These are phyloP conservation scores for Machimus rusticus DNA, from an alignment of 2,888 invertebrate species.

Conservation along the genomic window DNA sequence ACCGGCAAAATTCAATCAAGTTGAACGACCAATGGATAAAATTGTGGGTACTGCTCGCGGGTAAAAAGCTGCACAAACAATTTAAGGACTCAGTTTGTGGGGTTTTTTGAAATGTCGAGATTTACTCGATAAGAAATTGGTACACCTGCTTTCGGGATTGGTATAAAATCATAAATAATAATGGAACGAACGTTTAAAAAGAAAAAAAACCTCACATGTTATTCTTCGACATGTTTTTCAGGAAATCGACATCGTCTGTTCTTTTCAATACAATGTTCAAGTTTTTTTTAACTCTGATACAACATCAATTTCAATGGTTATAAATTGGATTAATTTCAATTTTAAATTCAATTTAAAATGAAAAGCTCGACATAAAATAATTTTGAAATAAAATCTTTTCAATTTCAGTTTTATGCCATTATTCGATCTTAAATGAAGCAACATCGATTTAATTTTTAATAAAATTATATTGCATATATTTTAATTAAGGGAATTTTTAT, in stretches of 20 bases:
- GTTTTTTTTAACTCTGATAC: neutral
- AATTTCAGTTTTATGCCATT: too few species aligned
- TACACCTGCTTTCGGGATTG: neutral
- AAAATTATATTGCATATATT: too few species aligned
- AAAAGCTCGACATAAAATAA: neutral
- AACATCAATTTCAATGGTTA: neutral
- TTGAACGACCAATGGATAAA: neutral
- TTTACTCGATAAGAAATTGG: neutral
- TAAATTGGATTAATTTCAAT: neutral
- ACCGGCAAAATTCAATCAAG: neutral
- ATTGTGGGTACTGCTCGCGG: neutral
- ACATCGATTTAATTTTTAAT: too few species aligned
- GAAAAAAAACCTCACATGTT: neutral
- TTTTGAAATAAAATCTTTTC: neutral
- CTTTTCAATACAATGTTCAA: neutral
- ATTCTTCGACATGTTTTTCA: neutral
- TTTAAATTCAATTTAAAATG: neutral
- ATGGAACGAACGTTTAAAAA: neutral
- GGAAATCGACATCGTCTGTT: neutral
- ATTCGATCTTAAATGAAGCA: too few species aligned
- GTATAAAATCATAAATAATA: neutral
- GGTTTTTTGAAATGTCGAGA: neutral
- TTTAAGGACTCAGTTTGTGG: neutral
- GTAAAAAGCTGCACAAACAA: neutral
- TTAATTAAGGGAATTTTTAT: too few species aligned